Base-by-base conservation (phyloP, 92 coral and sea anemone species). In the Heliopora coerulea region DNA sequence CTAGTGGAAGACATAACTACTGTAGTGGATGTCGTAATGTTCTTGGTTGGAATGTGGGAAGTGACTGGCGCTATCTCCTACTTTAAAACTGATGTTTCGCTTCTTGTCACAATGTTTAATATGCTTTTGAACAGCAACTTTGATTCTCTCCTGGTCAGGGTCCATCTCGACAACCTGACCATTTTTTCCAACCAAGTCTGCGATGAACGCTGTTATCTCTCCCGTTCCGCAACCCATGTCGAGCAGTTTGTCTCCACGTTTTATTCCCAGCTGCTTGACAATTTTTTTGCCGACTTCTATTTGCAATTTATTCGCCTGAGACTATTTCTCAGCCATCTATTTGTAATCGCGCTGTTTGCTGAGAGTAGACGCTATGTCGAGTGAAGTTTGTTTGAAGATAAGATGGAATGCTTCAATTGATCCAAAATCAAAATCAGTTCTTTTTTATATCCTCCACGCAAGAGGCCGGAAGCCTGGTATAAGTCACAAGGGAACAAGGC, bases 171-270 rank as follows among this genome's bases (percentile, higher is more conserved):
- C 40, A 17, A 68, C 75, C 34, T 50, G 75, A 49, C 75, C 19
- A 24, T 68, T 25, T 29, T 68, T 20, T 24, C 75, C 60, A 49
- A 68, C 60, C 27, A 11, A 27, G 25, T 48, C 61, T 17, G 75
- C 75, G 15, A 68, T 54, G 21, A 68, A 68, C 34, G 75, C 25
- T 23, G 75, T 68, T 13, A 68, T 20, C 49, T 68, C 75, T 21
- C 75, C 75, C 29, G 75, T 68, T 15, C 75, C 75, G 49, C 75
- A 68, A 24, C 74, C 74, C 58, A 68, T 68, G 41, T 68, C 74
- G 14, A 68, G 34, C 17, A 68, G 39, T 46, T 46, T 49, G 17
- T 68, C 39, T 15, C 74, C 74, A 18, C 23, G 25, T 49, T 68
- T 68, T 26, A 68, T 23, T 0, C 59, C 58, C 8, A 54, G 31